Percentiles rank a stretch among this genome's conserved stretches.
These are phyloP conservation scores for Coracias cyanogaster DNA, from an alignment of 2,797 vertebrate genomes.

Conservation along the genomic window DNA sequence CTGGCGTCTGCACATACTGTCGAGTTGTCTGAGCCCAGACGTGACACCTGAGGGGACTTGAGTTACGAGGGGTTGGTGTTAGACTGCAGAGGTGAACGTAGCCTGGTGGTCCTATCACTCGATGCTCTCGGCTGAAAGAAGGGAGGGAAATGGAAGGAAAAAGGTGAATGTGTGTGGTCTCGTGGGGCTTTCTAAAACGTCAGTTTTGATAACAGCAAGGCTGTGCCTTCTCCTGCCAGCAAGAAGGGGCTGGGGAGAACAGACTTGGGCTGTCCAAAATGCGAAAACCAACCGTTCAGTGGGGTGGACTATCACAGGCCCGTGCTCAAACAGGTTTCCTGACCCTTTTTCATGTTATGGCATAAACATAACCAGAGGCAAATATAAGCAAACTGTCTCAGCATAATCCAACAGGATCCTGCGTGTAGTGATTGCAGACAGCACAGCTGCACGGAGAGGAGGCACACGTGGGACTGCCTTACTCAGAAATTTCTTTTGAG, in stretches of 20 bases:
- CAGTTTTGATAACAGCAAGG: background rate
- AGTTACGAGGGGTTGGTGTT: background rate
- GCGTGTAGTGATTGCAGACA: accelerated
- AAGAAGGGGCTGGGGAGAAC: background rate
- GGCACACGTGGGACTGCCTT: background rate
- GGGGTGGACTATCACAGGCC: background rate
- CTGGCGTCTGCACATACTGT: accelerated
- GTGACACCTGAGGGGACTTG: background rate
- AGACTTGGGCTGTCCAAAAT: background rate
- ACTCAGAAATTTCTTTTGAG: background rate
- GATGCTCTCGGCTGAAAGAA: background rate
- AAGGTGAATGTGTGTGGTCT: background rate
- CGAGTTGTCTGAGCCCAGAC: background rate
- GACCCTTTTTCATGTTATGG: background rate
- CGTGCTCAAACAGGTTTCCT: accelerated
- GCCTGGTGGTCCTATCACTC: accelerated
- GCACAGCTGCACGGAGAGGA: background rate
- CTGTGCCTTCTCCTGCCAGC: background rate
- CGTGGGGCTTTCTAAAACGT: background rate
- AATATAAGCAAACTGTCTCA: background rate
- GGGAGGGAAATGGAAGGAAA: background rate
- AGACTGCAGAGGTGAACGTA: accelerated
- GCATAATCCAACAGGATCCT: background rate
- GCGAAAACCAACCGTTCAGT: accelerated
- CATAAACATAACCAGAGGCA: background rate